Evolutionary conservation across 2,888 invertebrate species (phyloP), one percentile per base, ranked within the genome.

Genomic region (Dascillus cervinus): DNA sequence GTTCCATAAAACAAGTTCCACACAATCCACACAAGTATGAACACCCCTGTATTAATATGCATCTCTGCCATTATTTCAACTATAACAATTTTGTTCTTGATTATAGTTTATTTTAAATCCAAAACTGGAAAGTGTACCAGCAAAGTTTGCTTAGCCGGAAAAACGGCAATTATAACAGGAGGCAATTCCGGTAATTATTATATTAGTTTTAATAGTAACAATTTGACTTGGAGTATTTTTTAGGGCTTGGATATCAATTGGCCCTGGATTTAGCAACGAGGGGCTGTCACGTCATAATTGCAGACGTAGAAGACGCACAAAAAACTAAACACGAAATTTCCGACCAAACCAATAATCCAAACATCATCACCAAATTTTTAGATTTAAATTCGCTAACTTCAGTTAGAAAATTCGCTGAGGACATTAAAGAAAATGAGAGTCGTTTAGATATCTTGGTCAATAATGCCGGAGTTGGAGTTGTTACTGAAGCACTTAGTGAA

Each of bases 81-180:
- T n/a, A n/a, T n/a, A n/a, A n/a, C n/a, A n/a, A n/a, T n/a, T n/a
- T n/a, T n/a, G n/a, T n/a, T n/a, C n/a, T n/a, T n/a, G n/a, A n/a
- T n/a, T n/a, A n/a, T n/a, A n/a, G n/a, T n/a, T n/a, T n/a, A n/a
- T n/a, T n/a, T n/a, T n/a, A n/a, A n/a, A n/a, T n/a, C n/a, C n/a
- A n/a, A n/a, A n/a, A n/a, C n/a, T n/a, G n/a, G n/a, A n/a, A n/a
- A n/a, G n/a, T n/a, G n/a, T n/a, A n/a, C n/a, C n/a, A n/a, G n/a
- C n/a, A n/a, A n/a, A n/a, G n/a, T n/a, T n/a, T n/a, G n/a, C n/a
- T n/a, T 92, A 82, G 74, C 82, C 34, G 89, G 88, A 4, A 90
- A 91, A 68, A 87, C 86, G 0, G 85, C 87, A 6, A 74, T 92
- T 5, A 75, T 92, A 10, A 92, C 92, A 8, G 92, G 92, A 1